Conservation (phyloP, 1,140 invertebrate genomes). For the Diuraphis noxia region DNA sequence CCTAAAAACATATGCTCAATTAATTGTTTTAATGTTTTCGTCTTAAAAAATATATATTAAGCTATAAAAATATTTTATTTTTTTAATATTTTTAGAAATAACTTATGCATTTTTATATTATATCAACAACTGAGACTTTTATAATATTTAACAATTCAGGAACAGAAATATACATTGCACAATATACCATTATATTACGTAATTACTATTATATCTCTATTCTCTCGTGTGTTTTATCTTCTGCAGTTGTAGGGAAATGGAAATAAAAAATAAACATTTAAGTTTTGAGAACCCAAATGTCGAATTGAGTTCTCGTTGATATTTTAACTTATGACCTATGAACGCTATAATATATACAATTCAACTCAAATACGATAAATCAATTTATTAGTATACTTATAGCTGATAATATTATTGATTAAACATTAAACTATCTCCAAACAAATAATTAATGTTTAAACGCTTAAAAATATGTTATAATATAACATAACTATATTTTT, state of each 20-base stretch:
- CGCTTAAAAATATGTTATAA: background rate
- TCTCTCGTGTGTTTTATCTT: background rate
- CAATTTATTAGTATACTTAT: background rate
- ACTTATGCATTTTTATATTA: background rate
- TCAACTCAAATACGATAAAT: background rate
- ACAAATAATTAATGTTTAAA: conserved; percentile 4
- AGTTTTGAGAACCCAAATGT: background rate
- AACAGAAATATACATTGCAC: too few relatives aligned
- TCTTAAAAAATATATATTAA: background rate
- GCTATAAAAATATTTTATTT: too few relatives aligned
- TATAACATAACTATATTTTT: background rate
- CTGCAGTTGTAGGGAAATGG: background rate
- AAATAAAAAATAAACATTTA: background rate
- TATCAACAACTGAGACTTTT: background rate
- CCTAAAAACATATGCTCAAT: background rate
- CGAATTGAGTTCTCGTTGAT: background rate
- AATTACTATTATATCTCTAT: background rate
- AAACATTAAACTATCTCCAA: background rate
- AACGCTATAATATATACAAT: background rate
- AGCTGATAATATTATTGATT: background rate
- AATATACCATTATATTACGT: too few relatives aligned
- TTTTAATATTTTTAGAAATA: too few relatives aligned
- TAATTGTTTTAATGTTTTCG: background rate
- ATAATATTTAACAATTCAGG: background rate
- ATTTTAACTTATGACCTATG: background rate